Evolutionary conservation across 2,113 vertebrate species (phyloP), one percentile per base, ranked within the genome.

Genomic region (Heterotis niloticus): DNA sequence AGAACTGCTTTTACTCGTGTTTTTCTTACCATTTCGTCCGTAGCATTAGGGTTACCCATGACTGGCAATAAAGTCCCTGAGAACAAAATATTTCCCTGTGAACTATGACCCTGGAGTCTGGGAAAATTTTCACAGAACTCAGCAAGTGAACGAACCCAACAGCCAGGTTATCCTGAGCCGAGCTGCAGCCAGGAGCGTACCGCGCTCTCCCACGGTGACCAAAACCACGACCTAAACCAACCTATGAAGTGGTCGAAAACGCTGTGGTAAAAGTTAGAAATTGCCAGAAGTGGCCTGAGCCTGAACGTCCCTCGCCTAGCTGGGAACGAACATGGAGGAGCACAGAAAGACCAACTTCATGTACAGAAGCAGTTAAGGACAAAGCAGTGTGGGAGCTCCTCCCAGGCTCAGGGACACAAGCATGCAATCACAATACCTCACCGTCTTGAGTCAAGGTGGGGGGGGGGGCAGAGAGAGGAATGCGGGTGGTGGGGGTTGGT

Each of bases 31-130:
- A 16, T 34, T 67, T 56, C 0, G 16, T 68, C 71, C 24, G 51
- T 74, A 44, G 7, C 7, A 44, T 44, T 54, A 28, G 54, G 71
- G 64, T 77, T 66, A 16, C 44, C n/a, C 20, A 20, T 20, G 29
- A 13, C 64, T 24, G 65, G 75, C 62, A 77, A 54, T 28, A 68
- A 16, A 13, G 54, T 59, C 52, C 76, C 64, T 78, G 76, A 69
- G 76, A 78, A 78, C 44, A 59, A 74, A 74, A 74, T 74, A 74
- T 74, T 59, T 59, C 20, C 64, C 57, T 64, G 64, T 28, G 16
- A n/a, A 11, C 10, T 51, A 56, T 56, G 51, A 28, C 28, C 67
- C 28, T 69, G 28, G 67, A 69, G 54, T 9, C 5, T 13, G 14
- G 52, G 71, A 57, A 74, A 74, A 23, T 23, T 57, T 59, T 74